Evolutionary conservation across 2,113 vertebrate species (phyloP), one percentile per base, ranked within the genome.

Genomic region (Varanus komodoensis): DNA sequence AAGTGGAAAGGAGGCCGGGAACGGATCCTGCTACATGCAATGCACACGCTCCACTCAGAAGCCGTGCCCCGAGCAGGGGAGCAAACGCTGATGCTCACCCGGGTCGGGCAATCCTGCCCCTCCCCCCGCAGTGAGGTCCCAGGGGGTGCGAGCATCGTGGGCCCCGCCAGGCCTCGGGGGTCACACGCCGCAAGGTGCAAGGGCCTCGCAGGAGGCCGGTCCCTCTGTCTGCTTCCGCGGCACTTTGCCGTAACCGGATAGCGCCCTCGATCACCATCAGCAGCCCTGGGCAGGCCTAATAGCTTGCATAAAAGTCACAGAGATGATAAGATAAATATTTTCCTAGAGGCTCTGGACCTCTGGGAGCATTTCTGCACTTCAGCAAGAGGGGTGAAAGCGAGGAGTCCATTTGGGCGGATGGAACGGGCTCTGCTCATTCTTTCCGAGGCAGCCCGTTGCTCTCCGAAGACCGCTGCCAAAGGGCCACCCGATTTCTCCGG

Each of bases 101-200:
- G 75, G 19, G 1, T 50, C 7, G 32, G 44, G 21, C 15, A 48
- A 27, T 25, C 6, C 38, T 44, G 27, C 25, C 23, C 8, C 1
- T 3, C 19, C 3, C 14, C 8, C 8, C 21, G 12, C 50, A 29
- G 27, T 0, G 32, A 32, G 4, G 15, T 5, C 38, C 38, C 38
- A 44, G 38, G 38, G 38, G 2, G 38, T 44, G 38, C 38, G 3
- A 44, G 38, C 38, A n/a, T 44, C 93, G 92, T 89, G 89, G 95
- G 95, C 94, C 95, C 93, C 91, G 86, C 85, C 61, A 92, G 90
- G 0, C 84, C 89, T 89, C 85, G 90, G 92, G 94, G 95, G 94
- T 93, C 0, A 75, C 84, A 78, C 94, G 89, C 1, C 50, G 27
- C 0, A 25, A 82, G 94, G 6, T 89, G 32, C 83, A 19, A 48